A percentile compares a stretch with the other conserved stretches of the same genome.
These are phyloP conservation scores for Drosophila rufa DNA, from an alignment of 1,140 invertebrate genomes.

Conservation along the genomic window DNA sequence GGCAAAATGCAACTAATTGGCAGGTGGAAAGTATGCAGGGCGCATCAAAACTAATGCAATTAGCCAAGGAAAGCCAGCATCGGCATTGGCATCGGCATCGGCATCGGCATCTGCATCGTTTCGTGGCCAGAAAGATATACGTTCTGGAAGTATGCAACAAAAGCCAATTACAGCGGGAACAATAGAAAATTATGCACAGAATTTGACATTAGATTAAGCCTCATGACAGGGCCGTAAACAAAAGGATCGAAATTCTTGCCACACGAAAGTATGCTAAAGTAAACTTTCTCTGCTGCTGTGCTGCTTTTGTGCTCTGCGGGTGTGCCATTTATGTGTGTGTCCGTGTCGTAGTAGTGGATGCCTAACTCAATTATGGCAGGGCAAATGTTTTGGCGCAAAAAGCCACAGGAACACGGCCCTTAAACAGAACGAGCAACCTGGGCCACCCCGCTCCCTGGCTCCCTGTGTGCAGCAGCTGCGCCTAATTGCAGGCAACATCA, in stretches of 20 bases:
- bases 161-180: constrained; percentile 61
- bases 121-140: constrained; percentile 19
- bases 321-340: constrained; percentile 4
- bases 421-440: constrained; percentile 51
- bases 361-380: constrained; percentile 78
- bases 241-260: constrained; percentile 54
- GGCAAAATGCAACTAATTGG: constrained; percentile 37
- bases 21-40: constrained; percentile 53
- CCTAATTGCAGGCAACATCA: constrained; percentile 76
- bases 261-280: constrained; percentile 64
- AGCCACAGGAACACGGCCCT: constrained; percentile 70
- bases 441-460: neutral
- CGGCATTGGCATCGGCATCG: constrained; percentile 3
- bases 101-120: constrained; percentile 3
- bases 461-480: constrained; percentile 61
- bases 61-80: constrained; percentile 43
- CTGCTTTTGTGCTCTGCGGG: neutral
- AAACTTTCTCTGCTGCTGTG: constrained; percentile 33
- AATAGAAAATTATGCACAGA: constrained; percentile 62
- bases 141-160: constrained; percentile 48
- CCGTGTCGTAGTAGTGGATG: constrained; percentile 46
- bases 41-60: constrained; percentile 64
- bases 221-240: constrained; percentile 55
- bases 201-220: constrained; percentile 70
- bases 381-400: constrained; percentile 77